Evolutionary conservation across 2,888 invertebrate species (phyloP), one percentile per base, ranked within the genome.

Genomic region (Drosophila incognita): DNA sequence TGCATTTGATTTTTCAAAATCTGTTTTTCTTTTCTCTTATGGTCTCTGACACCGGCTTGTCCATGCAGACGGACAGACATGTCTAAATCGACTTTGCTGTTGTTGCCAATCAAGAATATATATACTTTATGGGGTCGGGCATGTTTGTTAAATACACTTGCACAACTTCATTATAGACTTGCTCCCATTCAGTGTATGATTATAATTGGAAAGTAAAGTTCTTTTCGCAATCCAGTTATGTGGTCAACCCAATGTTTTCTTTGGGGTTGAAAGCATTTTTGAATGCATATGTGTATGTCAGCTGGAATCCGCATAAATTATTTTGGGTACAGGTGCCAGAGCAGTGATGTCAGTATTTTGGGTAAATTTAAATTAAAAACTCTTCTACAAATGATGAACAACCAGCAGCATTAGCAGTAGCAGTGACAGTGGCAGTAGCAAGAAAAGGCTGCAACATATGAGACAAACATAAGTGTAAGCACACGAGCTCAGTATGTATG

Each of bases 281-380:
- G 40, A 42, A 21, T 42, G 21, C 13, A 15, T 4, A 13, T 35
- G 4, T 35, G 15, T 21, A 10, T 24, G 15, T 7, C 7, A n/a
- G 27, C 59, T 24, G 27, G n/a, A 64, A 42, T 48, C 36, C 63
- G 29, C 74, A 78, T 63, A 62, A 63, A 78, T 73, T 66, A 54
- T 64, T 58, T 49, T 38, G n/a, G 29, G 18, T 18, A 7, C 35
- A 59, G 54, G 59, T 52, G 36, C 27, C 38, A 33, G 46, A 10
- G 18, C 18, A 6, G 46, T 36, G 21, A 36, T 42, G 46, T 24
- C n/a, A 35, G 49, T 31, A 58, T 61, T 67, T 62, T 64, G 58
- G 56, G 52, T 61, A 58, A 66, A 69, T 63, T 57, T 35, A 52
- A 60, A 52, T 60, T 38, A 33, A 64, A 79, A 76, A 68, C 46